A percentile compares a stretch with the other conserved stretches of the same genome.
Conservation (phyloP, 2,113 vertebrate species). For the Pseudonaja textilis region DNA sequence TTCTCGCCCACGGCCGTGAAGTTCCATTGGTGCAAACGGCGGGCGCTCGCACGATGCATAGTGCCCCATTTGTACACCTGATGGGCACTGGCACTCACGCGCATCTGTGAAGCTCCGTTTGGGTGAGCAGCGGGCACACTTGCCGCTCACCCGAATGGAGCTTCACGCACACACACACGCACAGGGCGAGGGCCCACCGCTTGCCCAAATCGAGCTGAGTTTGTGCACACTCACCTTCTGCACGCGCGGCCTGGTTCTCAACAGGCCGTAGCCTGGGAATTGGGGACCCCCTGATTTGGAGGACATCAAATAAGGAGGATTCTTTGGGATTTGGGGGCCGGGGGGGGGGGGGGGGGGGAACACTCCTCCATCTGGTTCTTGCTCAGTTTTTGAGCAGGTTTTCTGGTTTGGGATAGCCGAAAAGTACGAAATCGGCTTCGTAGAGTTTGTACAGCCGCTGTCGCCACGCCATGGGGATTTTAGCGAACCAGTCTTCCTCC, state of each 20-base stretch:
- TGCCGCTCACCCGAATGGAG: neutral
- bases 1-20: accelerated
- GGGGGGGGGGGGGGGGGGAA: no score
- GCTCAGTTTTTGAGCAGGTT: conserved; percentile 83
- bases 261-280: neutral
- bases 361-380: accelerated
- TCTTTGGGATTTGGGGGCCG: conserved; percentile 54
- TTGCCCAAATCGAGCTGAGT: neutral
- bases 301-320: conserved; percentile 41
- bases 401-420: conserved; percentile 91
- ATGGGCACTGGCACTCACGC: no score
- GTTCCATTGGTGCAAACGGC: neutral
- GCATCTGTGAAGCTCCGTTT: neutral
- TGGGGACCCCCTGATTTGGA: conserved; percentile 11
- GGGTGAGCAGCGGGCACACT: accelerated
- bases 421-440: conserved; percentile 92
- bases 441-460: conserved; percentile 91
- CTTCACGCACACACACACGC: neutral
- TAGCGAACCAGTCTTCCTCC: conserved; percentile 90
- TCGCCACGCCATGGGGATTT: conserved; percentile 81
- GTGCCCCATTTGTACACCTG: neutral
- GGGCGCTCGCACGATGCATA: neutral
- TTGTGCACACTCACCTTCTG: neutral
- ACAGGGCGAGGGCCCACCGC: neutral
- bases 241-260: neutral